phyloP scores from a whole-genome alignment of 2,113 vertebrate species.

The Nyctibius bracteatus region DNA sequence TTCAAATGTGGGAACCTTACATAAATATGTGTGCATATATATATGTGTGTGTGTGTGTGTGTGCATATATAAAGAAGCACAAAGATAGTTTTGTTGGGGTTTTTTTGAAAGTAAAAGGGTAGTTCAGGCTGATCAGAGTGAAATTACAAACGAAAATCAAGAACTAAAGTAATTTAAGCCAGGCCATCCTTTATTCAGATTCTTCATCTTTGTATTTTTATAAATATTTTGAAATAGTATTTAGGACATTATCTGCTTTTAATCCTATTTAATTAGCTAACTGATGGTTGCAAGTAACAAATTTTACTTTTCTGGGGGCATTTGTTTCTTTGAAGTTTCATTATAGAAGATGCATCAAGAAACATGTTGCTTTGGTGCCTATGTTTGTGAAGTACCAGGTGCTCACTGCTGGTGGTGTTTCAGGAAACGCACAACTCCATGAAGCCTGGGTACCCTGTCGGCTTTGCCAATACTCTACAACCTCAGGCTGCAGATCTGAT shows the following conservation, averaged over 20 bases:
- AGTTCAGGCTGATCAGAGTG: not conserved
- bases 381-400: not conserved
- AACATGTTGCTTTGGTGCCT: not conserved
- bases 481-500: not conserved
- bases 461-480: not conserved
- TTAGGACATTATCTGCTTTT: not conserved
- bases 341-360: not conserved
- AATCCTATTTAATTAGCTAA: not conserved
- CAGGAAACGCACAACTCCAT: rapidly evolving
- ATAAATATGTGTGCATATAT: not conserved
- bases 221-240: not conserved
- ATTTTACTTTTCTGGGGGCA: not conserved
- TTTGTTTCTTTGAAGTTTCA: not conserved
- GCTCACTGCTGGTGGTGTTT: not conserved
- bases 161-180: not conserved
- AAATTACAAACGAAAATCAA: not conserved
- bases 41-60: rapidly evolving
- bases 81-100: not conserved
- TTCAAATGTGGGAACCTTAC: not conserved
- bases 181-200: not conserved
- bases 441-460: not conserved
- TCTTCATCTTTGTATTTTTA: not conserved
- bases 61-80: not conserved
- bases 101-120: not conserved
- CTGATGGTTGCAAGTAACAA: not conserved